Evolutionary conservation across 2,797 vertebrate species (phyloP), one percentile per base, ranked within the genome.

Genomic region (Galagoides demidoff): DNA sequence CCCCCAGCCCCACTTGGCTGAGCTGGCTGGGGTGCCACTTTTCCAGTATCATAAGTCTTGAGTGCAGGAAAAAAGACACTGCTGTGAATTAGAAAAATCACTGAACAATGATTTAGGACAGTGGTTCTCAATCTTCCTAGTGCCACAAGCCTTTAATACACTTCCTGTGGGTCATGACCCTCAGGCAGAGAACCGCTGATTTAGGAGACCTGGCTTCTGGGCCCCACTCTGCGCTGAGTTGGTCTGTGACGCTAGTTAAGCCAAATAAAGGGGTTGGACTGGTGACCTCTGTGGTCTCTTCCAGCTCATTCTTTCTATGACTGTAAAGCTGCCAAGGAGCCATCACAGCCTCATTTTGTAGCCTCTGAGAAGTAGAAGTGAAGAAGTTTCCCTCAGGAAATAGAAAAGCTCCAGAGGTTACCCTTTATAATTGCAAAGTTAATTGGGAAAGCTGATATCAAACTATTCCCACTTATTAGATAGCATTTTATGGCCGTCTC

Each of bases 311-410:
- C 52, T 89, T 74, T 64, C 79, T 87, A n/a, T 70, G 64, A 92
- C 63, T 89, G 27, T 73, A 92, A 95, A 95, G 27, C 20, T 89
- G 1, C 16, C 76, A 94, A 17, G 22, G 76, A 59, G 29, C 19
- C 55, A 94, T 34, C 34, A 81, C 23, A 92, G 70, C 68, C 43
- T 70, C 70, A 16, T 55, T 78, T 91, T 63, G 13, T 77, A n/a
- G 43, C 64, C 9, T 95, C 83, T 89, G 34, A 63, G 88, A 55
- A 63, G 14, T 5, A 78, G 83, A 79, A 73, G 27, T 55, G 61
- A 74, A 83, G 31, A 79, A 4, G 78, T 96, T 84, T 59, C 92
- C 66, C 89, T 57, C 71, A 70, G n/a, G 68, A 93, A 66, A 66
- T 2, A 93, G 83, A 94, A 91, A 89, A 89, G 20, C 39, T 81